A percentile compares a stretch with the other conserved stretches of the same genome.
Evolutionary conservation across 2,797 vertebrate genomes (phyloP).

Genomic region (Rallus crepitans): DNA sequence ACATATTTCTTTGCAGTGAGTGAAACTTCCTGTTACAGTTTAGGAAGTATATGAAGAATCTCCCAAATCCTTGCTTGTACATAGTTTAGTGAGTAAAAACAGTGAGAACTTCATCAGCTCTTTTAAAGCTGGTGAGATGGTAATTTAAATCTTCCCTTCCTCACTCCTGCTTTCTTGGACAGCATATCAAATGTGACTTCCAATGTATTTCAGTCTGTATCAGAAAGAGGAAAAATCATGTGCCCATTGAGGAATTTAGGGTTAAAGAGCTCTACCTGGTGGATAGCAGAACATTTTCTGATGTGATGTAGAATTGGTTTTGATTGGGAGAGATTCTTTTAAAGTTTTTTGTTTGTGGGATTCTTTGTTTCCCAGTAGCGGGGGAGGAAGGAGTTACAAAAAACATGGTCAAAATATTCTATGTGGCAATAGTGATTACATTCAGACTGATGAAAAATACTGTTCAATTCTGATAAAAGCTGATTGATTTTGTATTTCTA

Average conservation of each 20-base stretch:
- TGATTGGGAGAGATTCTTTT: neutral
- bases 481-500: neutral
- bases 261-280: neutral
- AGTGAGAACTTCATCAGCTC: neutral
- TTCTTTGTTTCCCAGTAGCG: neutral
- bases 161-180: neutral
- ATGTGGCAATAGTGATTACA: neutral
- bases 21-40: neutral
- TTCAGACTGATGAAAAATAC: neutral
- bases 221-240: neutral
- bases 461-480: neutral
- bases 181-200: neutral
- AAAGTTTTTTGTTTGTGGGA: neutral
- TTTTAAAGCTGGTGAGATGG: neutral
- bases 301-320: neutral
- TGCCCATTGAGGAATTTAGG: neutral
- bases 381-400: neutral
- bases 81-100: neutral
- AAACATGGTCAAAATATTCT: neutral
- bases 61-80: neutral
- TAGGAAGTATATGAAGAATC: neutral
- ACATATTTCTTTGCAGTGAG: neutral
- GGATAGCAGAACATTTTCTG: neutral
- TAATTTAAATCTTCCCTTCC: neutral
- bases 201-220: neutral